Evolutionary conservation across 1,140 invertebrate species (phyloP).

Genomic region (Rhopalosiphum padi): DNA sequence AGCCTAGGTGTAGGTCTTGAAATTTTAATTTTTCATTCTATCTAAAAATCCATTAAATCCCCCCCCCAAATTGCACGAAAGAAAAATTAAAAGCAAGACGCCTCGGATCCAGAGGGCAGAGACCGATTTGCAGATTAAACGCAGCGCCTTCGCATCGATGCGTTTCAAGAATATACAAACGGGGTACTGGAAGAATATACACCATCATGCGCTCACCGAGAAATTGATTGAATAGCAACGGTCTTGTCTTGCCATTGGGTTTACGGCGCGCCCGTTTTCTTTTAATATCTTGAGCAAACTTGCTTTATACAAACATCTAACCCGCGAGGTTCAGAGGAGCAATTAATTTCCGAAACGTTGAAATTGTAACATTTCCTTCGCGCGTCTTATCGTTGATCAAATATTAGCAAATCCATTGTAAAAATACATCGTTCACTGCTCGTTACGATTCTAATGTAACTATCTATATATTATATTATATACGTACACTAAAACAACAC

Average conservation of each 20-base stretch:
- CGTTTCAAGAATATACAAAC: neutral
- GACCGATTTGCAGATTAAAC: neutral
- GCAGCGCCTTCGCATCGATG: neutral
- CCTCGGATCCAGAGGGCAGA: neutral
- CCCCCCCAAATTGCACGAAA: neutral
- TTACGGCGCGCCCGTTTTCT: neutral
- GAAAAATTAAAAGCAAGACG: neutral
- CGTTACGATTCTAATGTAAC: neutral
- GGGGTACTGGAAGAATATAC: neutral
- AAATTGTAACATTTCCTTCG: neutral
- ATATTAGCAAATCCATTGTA: neutral
- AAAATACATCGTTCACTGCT: neutral
- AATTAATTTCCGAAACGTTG: constrained; percentile 28
- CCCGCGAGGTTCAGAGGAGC: neutral
- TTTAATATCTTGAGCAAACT: constrained; percentile 25
- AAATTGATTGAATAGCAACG: neutral
- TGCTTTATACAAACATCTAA: neutral
- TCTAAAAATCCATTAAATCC: neutral
- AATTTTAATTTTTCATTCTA: neutral
- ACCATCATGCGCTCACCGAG: neutral
- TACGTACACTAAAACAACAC: neutral
- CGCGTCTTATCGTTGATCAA: constrained; percentile 18
- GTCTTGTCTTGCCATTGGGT: neutral
- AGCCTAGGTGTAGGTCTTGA: neutral
- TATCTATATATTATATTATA: neutral